Evolutionary conservation across 2,113 vertebrate genomes (phyloP).

Genomic region (Antigone vipio): DNA sequence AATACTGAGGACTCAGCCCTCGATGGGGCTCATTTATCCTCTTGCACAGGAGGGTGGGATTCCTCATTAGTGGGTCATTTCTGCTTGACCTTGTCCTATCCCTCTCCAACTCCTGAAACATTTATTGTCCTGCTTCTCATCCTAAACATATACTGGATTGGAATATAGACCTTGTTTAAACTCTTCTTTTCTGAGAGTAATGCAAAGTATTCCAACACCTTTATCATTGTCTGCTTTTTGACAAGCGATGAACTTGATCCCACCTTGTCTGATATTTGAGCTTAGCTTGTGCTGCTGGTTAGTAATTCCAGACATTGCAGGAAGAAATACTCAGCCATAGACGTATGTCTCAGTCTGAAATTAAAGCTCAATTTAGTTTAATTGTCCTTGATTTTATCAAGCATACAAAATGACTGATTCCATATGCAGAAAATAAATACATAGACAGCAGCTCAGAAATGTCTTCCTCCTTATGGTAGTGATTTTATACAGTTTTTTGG

Average conservation of each 20-base stretch:
- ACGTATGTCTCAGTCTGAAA: slow-evolving; percentile 69
- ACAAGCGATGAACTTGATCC: slow-evolving; percentile 28
- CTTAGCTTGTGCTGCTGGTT: slow-evolving; percentile 52
- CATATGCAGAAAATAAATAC: slow-evolving; percentile 70
- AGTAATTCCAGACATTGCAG: slow-evolving; percentile 69
- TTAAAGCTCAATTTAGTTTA: slow-evolving; percentile 79
- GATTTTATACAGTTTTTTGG: slow-evolving; percentile 5
- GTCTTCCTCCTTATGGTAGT: not conserved
- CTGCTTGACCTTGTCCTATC: not conserved
- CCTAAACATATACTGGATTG: not conserved
- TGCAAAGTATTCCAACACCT: not conserved
- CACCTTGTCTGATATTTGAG: slow-evolving; percentile 43
- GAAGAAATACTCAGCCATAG: slow-evolving; percentile 64
- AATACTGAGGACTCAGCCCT: not conserved
- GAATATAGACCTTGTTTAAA: slow-evolving; percentile 17
- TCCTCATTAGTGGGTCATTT: not conserved
- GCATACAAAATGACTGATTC: slow-evolving; percentile 70
- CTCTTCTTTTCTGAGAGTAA: not conserved
- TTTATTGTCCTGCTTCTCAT: not conserved
- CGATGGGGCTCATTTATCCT: not conserved
- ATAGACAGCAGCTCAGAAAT: slow-evolving; percentile 48
- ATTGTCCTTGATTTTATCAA: slow-evolving; percentile 80
- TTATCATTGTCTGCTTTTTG: not conserved
- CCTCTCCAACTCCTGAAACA: not conserved
- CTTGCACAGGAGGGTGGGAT: not conserved